Conservation (phyloP, 2,113 vertebrate genomes). For the Oriolus oriolus region DNA sequence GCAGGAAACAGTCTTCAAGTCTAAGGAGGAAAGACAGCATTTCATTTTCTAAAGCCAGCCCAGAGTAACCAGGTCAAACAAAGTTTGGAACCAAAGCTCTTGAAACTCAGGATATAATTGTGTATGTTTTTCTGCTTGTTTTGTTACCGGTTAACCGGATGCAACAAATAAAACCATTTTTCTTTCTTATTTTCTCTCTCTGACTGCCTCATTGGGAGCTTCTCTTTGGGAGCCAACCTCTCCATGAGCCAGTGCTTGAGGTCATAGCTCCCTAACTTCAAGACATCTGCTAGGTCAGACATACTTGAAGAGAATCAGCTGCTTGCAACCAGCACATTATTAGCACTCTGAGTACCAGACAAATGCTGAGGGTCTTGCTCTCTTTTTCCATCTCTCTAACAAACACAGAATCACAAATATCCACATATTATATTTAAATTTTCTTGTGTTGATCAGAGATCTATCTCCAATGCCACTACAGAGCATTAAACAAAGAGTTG, state of each 20-base stretch:
- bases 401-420: background rate
- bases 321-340: background rate
- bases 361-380: background rate
- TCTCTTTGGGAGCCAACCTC: constrained; percentile 1
- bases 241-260: constrained; percentile 29
- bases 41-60: constrained; percentile 59
- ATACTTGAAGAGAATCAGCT: constrained; percentile 40
- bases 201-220: constrained; percentile 39
- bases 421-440: background rate
- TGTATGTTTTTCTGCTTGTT: constrained; percentile 51
- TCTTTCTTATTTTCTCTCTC: constrained; percentile 35
- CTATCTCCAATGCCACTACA: background rate
- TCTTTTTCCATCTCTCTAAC: background rate
- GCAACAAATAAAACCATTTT: constrained; percentile 44
- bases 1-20: constrained; percentile 53
- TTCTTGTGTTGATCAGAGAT: background rate
- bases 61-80: constrained; percentile 46
- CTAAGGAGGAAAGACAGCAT: constrained; percentile 37
- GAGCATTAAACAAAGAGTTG: background rate
- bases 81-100: constrained; percentile 45
- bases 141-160: constrained; percentile 49
- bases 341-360: background rate
- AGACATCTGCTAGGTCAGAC: constrained; percentile 50
- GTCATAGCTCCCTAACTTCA: constrained; percentile 22
- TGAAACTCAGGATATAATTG: constrained; percentile 51